Percentiles rank a stretch among this genome's conserved stretches.
phyloP scores from a whole-genome alignment of 2,888 invertebrate genomes.

The Diarsia dahlii region DNA sequence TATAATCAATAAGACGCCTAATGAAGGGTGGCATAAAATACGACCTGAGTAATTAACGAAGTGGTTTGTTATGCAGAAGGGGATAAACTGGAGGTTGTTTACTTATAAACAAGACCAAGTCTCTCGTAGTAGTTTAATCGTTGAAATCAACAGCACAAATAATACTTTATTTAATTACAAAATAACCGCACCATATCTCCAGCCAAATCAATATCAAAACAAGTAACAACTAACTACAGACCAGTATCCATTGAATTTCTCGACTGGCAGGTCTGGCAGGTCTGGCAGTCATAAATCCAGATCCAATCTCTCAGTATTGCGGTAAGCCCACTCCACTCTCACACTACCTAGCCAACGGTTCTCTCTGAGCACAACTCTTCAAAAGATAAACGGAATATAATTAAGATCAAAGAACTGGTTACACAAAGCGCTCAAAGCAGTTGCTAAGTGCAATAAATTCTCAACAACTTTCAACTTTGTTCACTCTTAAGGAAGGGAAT shows the following conservation, averaged over 20 bases:
- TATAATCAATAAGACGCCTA: slow-evolving; percentile 46
- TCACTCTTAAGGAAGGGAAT: background rate
- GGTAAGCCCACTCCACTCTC: slow-evolving; percentile 14
- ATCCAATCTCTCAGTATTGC: slow-evolving; percentile 45
- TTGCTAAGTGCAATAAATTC: slow-evolving; percentile 56
- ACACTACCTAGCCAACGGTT: slow-evolving; percentile 5
- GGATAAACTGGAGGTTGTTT: background rate
- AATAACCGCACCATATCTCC: background rate
- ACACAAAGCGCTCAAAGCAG: slow-evolving; percentile 36
- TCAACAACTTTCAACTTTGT: slow-evolving; percentile 37
- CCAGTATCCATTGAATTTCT: slow-evolving; percentile 34
- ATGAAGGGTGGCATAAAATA: slow-evolving; percentile 45
- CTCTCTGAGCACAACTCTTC: slow-evolving; percentile 21
- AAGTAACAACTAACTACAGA: background rate
- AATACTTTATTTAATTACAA: slow-evolving; percentile 2
- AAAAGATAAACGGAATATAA: slow-evolving; percentile 50
- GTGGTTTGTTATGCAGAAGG: slow-evolving; percentile 8
- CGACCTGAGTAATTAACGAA: slow-evolving; percentile 39
- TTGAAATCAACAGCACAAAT: background rate
- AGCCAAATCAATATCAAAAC: slow-evolving; percentile 30
- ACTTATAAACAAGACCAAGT: background rate
- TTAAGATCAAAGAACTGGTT: slow-evolving; percentile 34
- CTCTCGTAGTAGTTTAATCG: background rate
- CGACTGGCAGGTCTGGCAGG: background rate
- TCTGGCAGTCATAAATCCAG: slow-evolving; percentile 42